Evolutionary conservation across 2,888 invertebrate species (phyloP).

Genomic region (Alsophila aescularia): DNA sequence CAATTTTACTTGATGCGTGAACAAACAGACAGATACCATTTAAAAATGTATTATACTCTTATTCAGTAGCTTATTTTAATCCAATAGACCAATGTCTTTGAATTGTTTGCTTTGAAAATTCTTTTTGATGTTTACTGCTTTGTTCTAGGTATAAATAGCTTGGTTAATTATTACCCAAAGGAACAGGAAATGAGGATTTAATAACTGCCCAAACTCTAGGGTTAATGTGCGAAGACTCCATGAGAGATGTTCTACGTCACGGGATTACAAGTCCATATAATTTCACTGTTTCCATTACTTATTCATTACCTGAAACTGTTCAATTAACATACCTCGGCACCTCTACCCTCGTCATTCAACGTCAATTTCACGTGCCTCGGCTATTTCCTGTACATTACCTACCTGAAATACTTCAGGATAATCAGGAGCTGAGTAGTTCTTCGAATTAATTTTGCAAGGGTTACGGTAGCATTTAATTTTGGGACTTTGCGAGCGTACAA

Average conservation of each 20-base stretch:
- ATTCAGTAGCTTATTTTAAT: too few relatives aligned
- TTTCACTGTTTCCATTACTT: conserved; percentile 35
- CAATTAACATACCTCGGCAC: conserved; percentile 44
- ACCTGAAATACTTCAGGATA: conserved; percentile 10
- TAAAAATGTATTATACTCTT: too few relatives aligned
- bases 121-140: too few relatives aligned
- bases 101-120: too few relatives aligned
- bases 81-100: too few relatives aligned
- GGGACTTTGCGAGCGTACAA: too few relatives aligned
- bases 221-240: neutral
- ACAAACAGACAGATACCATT: too few relatives aligned
- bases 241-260: neutral
- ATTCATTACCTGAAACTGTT: conserved; percentile 46
- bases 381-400: conserved; percentile 18
- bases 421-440: conserved; percentile 14
- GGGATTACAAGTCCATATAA: conserved; percentile 13
- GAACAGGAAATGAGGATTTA: too few relatives aligned
- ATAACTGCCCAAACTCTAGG: neutral
- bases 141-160: too few relatives aligned
- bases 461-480: conserved; percentile 9
- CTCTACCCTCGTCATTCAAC: conserved; percentile 49
- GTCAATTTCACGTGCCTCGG: conserved; percentile 35
- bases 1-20: too few relatives aligned
- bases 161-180: too few relatives aligned
- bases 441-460: conserved; percentile 17